Conservation (phyloP, 2,797 vertebrate genomes). For the Acrossocheilus fasciatus region DNA sequence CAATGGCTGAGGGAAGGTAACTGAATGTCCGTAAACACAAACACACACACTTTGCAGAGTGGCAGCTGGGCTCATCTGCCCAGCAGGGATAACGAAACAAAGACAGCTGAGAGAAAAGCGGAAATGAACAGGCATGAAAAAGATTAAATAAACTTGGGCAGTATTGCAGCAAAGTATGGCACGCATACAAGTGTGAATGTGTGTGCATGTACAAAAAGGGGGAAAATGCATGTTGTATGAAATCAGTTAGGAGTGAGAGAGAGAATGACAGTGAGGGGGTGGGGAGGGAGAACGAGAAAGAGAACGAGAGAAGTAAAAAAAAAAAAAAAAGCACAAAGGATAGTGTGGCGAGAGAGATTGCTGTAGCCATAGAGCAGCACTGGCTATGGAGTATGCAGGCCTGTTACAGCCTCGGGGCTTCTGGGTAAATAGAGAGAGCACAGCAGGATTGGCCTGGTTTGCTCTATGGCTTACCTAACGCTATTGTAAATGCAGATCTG, state of each 20-base stretch:
- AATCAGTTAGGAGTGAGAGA: constrained; percentile 16
- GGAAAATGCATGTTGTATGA: constrained; percentile 7
- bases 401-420: constrained; percentile 42
- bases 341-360: constrained; percentile 36
- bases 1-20: constrained; percentile 43
- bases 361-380: constrained; percentile 30
- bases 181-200: neutral
- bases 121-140: constrained; percentile 13
- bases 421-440: constrained; percentile 37
- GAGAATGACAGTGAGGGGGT: constrained; percentile 22
- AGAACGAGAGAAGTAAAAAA: neutral
- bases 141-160: constrained; percentile 17
- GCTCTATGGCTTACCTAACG: constrained; percentile 27
- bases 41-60: constrained; percentile 39
- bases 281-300: neutral
- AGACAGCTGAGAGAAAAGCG: constrained; percentile 42
- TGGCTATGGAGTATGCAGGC: constrained; percentile 37
- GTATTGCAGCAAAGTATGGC: neutral
- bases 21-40: constrained; percentile 32
- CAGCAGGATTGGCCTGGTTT: constrained; percentile 48
- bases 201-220: neutral
- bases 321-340: constrained; percentile 26
- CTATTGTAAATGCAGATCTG: constrained; percentile 35
- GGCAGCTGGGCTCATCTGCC: constrained; percentile 41
- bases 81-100: constrained; percentile 33